Evolutionary conservation across 2,888 invertebrate genomes (phyloP), one percentile per base, ranked within the genome.

Genomic region (Hecatera dysodea): DNA sequence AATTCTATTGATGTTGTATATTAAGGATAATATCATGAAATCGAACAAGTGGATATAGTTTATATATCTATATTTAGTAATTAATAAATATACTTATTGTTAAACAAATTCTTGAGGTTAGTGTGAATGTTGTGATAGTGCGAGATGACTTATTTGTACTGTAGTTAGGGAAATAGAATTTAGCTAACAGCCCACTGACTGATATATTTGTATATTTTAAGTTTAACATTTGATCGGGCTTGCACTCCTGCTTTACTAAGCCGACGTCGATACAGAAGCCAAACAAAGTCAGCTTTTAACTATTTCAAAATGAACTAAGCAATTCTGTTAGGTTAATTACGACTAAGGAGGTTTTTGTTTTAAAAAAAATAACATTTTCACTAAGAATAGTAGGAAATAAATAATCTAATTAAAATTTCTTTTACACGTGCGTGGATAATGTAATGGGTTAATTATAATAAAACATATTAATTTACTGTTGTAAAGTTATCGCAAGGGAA

Each of bases 171-270:
- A 84, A 89, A 89, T 89, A 90, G 85, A 84, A 80, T 88, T 86
- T 89, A 85, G 83, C 77, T 78, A 84, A 89, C 91, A 90, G 93
- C 93, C 93, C 94, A 91, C 92, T 93, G 94, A 94, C 94, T 94
- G 94, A 94, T 93, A 84, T 93, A 93, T 93, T 92, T 94, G 92
- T 93, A 90, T 91, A 91, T 91, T 91, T 92, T 93, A 93, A 93
- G 89, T 90, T 93, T 88, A 90, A 91, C 87, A 86, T 82, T 89
- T 91, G 90, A 90, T 89, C 87, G 93, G 92, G 92, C 90, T 87
- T 81, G 62, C 77, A 67, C 75, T 78, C 72, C 72, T 67, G 70
- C 80, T 71, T 74, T 55, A 71, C 78, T 75, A 73, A 81, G 80
- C 78, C 77, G 77, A 69, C 78, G 61, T 70, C 81, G 61, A 70